Conservation (phyloP, 2,113 vertebrate species). For the Cathartes aura region DNA sequence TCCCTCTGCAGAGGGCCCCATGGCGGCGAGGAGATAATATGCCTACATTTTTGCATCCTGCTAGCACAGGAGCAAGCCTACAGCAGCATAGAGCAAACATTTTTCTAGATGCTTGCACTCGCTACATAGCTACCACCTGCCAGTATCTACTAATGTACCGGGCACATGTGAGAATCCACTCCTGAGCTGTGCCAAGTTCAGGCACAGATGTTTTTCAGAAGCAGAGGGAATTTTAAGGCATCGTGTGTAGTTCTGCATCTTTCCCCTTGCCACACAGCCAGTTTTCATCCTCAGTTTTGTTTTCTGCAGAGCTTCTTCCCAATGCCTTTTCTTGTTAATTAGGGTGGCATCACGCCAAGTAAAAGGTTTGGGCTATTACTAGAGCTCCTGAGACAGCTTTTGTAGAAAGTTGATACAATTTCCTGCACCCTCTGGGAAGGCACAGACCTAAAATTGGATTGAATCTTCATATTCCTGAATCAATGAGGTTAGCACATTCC, state of each 20-base stretch:
- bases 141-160: background rate
- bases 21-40: background rate
- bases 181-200: background rate
- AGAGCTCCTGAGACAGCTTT: conserved; percentile 18
- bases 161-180: background rate
- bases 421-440: background rate
- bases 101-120: background rate
- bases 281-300: background rate
- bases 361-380: conserved; percentile 5
- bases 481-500: conserved; percentile 25
- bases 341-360: background rate
- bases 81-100: background rate
- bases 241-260: background rate
- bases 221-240: background rate
- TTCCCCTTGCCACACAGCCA: background rate
- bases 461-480: background rate
- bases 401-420: conserved; percentile 26
- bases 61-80: background rate
- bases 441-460: conserved; percentile 14
- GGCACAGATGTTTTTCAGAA: background rate
- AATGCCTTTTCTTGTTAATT: background rate
- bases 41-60: background rate
- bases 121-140: background rate
- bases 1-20: background rate
- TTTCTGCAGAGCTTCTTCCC: background rate